Percentiles rank a stretch among this genome's conserved stretches.
phyloP scores from a whole-genome alignment of 1,140 invertebrate genomes.

The Coelopa frigida region DNA sequence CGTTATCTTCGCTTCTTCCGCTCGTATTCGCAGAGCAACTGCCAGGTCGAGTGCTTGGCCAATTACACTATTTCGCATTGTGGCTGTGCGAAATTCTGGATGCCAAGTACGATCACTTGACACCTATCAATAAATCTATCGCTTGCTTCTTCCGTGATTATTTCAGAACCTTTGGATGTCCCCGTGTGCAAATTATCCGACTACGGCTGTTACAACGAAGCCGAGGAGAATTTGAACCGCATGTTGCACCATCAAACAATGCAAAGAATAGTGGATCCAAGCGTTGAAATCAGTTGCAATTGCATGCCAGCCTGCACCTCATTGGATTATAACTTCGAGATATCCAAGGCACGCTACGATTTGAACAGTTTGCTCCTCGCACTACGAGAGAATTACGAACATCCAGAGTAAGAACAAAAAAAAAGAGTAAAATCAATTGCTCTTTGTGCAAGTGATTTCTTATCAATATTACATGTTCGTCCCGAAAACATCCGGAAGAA shows the following conservation, averaged over 20 bases:
- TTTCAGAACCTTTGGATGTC: background rate
- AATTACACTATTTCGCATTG: conserved; percentile 59
- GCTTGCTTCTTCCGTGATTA: background rate
- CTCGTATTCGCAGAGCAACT: conserved; percentile 64
- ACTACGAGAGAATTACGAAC: background rate
- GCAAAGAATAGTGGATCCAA: background rate
- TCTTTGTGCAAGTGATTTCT: no score
- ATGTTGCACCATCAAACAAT: conserved; percentile 7
- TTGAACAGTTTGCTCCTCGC: background rate
- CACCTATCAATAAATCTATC: background rate
- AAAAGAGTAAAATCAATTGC: background rate
- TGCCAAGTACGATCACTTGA: conserved; percentile 49
- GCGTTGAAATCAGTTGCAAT: conserved; percentile 38
- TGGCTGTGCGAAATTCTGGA: conserved; percentile 54
- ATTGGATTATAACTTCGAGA: conserved; percentile 54
- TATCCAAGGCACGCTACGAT: conserved; percentile 46
- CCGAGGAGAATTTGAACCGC: conserved; percentile 20
- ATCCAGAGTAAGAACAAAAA: background rate
- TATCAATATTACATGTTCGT: no score
- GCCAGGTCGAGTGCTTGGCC: conserved; percentile 61
- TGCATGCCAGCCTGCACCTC: conserved; percentile 56
- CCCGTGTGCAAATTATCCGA: background rate
- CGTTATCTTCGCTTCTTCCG: conserved; percentile 52
- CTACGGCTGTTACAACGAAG: conserved; percentile 24
- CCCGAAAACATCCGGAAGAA: no score